Conservation (phyloP, 2,888 invertebrate genomes). For the Latheticus oryzae region DNA sequence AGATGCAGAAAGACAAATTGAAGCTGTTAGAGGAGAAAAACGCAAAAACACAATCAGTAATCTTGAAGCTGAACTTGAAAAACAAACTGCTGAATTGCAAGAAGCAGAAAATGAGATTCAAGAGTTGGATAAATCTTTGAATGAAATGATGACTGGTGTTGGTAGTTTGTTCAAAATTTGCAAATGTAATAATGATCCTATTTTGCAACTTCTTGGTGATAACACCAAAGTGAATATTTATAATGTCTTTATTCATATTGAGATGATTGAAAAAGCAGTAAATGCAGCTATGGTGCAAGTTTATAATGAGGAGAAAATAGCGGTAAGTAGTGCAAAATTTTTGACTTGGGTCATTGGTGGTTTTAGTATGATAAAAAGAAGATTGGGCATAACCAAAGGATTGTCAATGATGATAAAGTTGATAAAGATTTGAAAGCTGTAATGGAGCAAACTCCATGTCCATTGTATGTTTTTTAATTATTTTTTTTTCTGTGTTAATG, state of each 20-base stretch:
- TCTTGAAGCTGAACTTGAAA: conserved; percentile 66
- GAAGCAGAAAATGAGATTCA: conserved; percentile 48
- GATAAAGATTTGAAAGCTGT: too few species aligned
- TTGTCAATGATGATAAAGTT: conserved; percentile 63
- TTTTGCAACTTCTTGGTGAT: conserved; percentile 76
- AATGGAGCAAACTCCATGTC: conserved; percentile 67
- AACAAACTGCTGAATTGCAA: conserved; percentile 31
- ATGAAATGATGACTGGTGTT: conserved; percentile 66
- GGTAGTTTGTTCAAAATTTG: conserved; percentile 72
- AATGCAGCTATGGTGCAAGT: conserved; percentile 73
- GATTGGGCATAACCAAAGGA: conserved; percentile 55
- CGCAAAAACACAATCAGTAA: conserved; percentile 72
- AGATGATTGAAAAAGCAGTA: conserved; percentile 82
- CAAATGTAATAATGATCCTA: conserved; percentile 79
- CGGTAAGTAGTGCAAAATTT: conserved; percentile 40
- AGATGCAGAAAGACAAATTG: conserved; percentile 72
- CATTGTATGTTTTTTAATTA: conserved; percentile 61
- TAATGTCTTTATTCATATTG: conserved; percentile 85
- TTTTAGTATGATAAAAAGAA: conserved; percentile 51
- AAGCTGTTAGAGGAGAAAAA: conserved; percentile 69
- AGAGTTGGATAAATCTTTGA: conserved; percentile 57
- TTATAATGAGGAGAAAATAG: conserved; percentile 60
- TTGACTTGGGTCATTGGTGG: too few species aligned
- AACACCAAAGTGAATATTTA: conserved; percentile 71
- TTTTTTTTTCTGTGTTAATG: conserved; percentile 1